Evolutionary conservation across 1,140 invertebrate genomes (phyloP).

Genomic region (Tribolium madens): DNA sequence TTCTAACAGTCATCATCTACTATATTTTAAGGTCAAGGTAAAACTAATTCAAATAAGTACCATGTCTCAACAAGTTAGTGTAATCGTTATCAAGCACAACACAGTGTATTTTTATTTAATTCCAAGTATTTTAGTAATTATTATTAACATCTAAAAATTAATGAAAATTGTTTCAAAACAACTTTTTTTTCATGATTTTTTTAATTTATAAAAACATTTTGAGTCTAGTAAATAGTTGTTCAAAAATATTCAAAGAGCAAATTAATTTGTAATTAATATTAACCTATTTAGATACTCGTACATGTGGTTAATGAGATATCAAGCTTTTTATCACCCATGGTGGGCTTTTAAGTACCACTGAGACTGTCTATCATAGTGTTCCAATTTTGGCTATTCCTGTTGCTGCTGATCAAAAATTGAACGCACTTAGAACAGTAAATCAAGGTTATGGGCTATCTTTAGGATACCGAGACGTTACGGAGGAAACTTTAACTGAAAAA

Average conservation of each 20-base stretch:
- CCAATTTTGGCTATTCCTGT: constrained; percentile 70
- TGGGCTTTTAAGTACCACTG: constrained; percentile 68
- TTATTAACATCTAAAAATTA: too few species aligned
- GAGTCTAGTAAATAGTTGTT: too few species aligned
- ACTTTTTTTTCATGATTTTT: too few species aligned
- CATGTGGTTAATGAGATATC: constrained; percentile 38
- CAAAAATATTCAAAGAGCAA: too few species aligned
- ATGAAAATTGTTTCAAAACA: too few species aligned
- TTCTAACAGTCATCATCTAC: not conserved
- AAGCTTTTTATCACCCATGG: constrained; percentile 71
- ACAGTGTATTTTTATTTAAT: not conserved
- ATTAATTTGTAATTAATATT: too few species aligned
- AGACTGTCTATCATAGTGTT: constrained; percentile 68
- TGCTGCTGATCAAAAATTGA: constrained; percentile 69
- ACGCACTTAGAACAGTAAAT: constrained; percentile 63
- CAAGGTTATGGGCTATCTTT: constrained; percentile 62
- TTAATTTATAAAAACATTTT: too few species aligned
- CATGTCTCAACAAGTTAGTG: not conserved
- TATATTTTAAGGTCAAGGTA: not conserved
- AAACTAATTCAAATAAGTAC: not conserved
- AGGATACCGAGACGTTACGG: constrained; percentile 56
- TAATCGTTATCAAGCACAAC: not conserved
- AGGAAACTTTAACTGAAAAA: constrained; percentile 55
- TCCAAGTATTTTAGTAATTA: too few species aligned
- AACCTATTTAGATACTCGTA: too few species aligned